Base-by-base conservation (phyloP, 2,888 invertebrate genomes). In the Liodrosophila aerea region DNA sequence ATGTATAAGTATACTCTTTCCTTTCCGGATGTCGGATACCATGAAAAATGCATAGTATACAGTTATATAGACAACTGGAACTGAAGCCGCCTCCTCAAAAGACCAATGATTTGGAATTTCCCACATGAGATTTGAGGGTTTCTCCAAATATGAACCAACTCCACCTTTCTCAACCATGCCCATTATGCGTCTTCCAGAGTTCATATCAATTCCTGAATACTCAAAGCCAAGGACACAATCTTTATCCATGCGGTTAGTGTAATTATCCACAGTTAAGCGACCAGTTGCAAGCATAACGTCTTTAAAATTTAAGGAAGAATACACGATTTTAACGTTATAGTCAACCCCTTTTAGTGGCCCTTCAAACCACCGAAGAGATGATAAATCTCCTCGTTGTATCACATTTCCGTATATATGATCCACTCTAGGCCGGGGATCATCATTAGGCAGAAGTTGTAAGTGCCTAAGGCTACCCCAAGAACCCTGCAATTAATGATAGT, bases 251-350 rank as follows among this genome's bases (percentile, higher is more conserved):
- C 94, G 91, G 0, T 91, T 92, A 27, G 92, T 95, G 0, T 96
- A 93, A 0, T 95, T 93, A 87, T 98, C 98, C 0, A 93, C 93
- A 5, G 95, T 94, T 4, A 98, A 92, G 85, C 96, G 96, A 1
- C 97, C 98, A 0, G 96, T 96, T 0, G 98, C 96, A 0, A 96
- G 91, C 98, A 98, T 98, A 0, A 98, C 92, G 88, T 98, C 98
- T 84, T 96, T 94, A 93, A 98, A 98, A 91, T 98, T 99, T 9
- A 98, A 88, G 0, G 97, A 93, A 0, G 96, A 91, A 86, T 95
- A 97, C 0, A 92, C 90, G 3, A 89, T 59, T 59, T 92, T 88
- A 1, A 88, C 66, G 3, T 91, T 80, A 0, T 91, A 90, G 0
- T 94, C 93, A 87, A 96, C 30, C 0, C 69, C 61, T 2, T 67